Conservation (phyloP, 23 tunicate species). For the Trididemnum nubilum region DNA sequence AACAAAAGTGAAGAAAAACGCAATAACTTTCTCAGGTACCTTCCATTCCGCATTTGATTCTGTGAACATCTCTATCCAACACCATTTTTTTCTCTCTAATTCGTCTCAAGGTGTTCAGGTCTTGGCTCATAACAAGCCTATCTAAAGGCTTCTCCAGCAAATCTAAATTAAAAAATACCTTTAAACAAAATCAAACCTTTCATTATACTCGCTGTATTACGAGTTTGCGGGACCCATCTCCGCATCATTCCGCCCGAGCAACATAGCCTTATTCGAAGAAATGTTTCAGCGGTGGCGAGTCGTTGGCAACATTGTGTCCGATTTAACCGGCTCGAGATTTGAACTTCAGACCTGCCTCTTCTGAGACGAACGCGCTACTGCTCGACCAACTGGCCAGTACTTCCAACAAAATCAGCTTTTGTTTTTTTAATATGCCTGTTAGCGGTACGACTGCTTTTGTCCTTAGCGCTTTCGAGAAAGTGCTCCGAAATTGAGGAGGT, state of each 20-base stretch:
- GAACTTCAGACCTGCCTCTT: not conserved
- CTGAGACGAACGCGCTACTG: too few relatives aligned
- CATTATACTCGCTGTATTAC: not conserved
- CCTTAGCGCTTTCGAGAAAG: too few relatives aligned
- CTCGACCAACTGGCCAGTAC: too few relatives aligned
- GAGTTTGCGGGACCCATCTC: not conserved
- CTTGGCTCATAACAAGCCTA: conserved; percentile 66
- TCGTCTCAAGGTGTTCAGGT: conserved; percentile 34
- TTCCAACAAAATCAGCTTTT: too few relatives aligned
- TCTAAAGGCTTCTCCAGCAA: conserved; percentile 78
- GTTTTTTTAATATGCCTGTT: too few relatives aligned
- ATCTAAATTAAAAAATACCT: conserved; percentile 21
- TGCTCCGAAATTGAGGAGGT: too few relatives aligned
- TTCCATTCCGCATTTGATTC: conserved; percentile 73
- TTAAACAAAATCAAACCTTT: not conserved
- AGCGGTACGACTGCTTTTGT: too few relatives aligned
- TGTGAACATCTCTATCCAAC: conserved; percentile 74
- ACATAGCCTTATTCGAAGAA: not conserved
- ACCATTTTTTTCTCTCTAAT: conserved; percentile 59
- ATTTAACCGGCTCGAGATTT: not conserved
- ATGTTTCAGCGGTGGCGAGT: not conserved
- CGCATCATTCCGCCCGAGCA: not conserved
- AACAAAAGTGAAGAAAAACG: too few relatives aligned
- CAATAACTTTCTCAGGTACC: too few relatives aligned
- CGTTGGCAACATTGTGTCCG: not conserved